Percentiles rank a stretch among this genome's conserved stretches.
These are phyloP conservation scores for Leptoteleia sp. DNA, from an alignment of 1,140 invertebrate species.

Conservation along the genomic window DNA sequence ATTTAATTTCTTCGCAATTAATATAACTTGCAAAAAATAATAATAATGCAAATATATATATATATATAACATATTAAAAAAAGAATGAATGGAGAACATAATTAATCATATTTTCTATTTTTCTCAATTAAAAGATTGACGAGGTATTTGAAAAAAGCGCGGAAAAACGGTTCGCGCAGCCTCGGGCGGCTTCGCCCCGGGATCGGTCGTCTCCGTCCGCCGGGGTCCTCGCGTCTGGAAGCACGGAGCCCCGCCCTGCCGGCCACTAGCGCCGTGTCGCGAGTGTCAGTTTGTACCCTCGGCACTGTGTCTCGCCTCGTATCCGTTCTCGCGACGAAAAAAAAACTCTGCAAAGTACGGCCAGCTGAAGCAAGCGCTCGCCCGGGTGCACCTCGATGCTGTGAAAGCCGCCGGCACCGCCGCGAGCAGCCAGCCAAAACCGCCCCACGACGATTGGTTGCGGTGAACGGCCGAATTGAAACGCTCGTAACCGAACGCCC, in stretches of 20 bases:
- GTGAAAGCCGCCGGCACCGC: conserved; percentile 34
- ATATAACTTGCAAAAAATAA: no score
- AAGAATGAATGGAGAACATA: no score
- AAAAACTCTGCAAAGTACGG: conserved; percentile 20
- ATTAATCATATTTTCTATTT: no score
- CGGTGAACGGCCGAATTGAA: conserved; percentile 2
- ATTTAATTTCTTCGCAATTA: no score
- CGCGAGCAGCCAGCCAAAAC: conserved; percentile 21
- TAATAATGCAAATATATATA: no score
- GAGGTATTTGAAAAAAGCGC: conserved; percentile 19
- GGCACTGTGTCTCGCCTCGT: background rate
- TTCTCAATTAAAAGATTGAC: no score
- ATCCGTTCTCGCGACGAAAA: conserved; percentile 32
- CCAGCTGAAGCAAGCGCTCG: conserved; percentile 16
- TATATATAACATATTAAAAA: no score
- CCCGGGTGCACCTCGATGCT: conserved; percentile 63
- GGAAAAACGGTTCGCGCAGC: background rate
- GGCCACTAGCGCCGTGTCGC: conserved; percentile 65
- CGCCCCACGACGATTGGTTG: conserved; percentile 3
- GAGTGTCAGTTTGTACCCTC: conserved; percentile 20
- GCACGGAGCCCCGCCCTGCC: conserved; percentile 77
- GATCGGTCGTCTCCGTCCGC: conserved; percentile 23
- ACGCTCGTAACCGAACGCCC: conserved; percentile 3
- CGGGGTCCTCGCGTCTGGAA: conserved; percentile 72
- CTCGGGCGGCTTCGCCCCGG: conserved; percentile 1